phyloP scores from a whole-genome alignment of 2,113 vertebrate species.

The Verasper variegatus region DNA sequence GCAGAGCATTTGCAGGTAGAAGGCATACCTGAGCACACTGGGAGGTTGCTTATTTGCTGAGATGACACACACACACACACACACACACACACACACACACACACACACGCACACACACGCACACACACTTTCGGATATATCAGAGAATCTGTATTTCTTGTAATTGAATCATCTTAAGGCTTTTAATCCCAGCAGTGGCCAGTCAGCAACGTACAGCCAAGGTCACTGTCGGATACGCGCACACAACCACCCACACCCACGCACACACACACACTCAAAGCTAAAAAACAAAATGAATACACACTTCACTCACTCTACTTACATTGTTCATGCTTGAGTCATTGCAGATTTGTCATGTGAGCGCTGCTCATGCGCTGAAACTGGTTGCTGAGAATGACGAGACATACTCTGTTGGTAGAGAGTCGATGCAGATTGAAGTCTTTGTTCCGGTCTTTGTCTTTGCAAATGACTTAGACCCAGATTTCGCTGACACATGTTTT shows the following conservation, averaged over 20 bases:
- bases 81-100: not conserved
- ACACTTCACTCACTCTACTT: too few species aligned
- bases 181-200: conserved; percentile 44
- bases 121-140: not conserved
- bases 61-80: not conserved
- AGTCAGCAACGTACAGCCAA: conserved; percentile 45
- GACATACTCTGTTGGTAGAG: not conserved
- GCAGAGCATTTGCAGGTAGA: not conserved
- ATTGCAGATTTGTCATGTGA: not conserved
- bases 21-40: not conserved
- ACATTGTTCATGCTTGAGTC: not conserved
- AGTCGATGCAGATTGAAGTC: conserved; percentile 21
- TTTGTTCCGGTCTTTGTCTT: conserved; percentile 37
- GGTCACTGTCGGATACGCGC: conserved; percentile 22
- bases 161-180: conserved; percentile 47
- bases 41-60: not conserved
- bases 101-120: not conserved
- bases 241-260: not conserved
- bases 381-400: conserved; percentile 9
- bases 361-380: not conserved
- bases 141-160: conserved; percentile 30
- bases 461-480: conserved; percentile 19
- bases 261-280: not conserved
- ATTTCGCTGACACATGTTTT: conserved; percentile 41
- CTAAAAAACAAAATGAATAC: too few species aligned